Base-by-base conservation (phyloP, 37 sponge, comb jelly and placozoan genomes). In the Eunapius fragilis region DNA sequence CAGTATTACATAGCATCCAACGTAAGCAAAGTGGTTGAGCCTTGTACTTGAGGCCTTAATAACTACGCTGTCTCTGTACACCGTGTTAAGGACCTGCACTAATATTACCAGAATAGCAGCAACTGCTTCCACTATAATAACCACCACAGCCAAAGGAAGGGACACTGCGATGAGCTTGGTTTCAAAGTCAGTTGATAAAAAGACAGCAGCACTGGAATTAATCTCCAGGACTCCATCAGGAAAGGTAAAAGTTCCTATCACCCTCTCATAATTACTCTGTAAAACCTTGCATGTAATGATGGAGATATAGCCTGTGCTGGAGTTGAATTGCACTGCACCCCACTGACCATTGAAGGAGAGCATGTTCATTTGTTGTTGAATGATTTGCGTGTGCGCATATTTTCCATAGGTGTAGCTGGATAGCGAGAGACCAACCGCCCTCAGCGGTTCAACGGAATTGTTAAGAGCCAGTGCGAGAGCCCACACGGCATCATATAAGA, bases 391-490 rank as follows among this genome's bases (percentile, higher is more conserved):
- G 13, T 48, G 31, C 0, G 38, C 31, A 38, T 38, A 34, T 6
- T 86, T 71, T 24, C 86, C 81, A 81, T 81, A 70, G 35, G 25
- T 28, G 37, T 81, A 81, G 17, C 69, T 25, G 19, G 34, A 31
- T 2, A 81, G 71, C 17, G 19, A 32, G 41, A 41, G 41, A 3
- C 41, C 41, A 41, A 9, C 6, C 41, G 3, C 41, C 41, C 41
- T 41, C 6, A 41, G 41, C 41, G 41, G 41, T 24, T 69, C 37
- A 11, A 69, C 70, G 11, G 86, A 85, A 70, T 28, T 79, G 32
- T 86, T 86, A 14, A 86, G 86, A 32, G 85, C 85, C 28, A 85
- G 70, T 23, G 70, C 77, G 33, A 85, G 78, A 1, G 85, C 31
- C 85, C 86, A 86, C 13, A 79, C 45, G 3, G 31, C 86, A 78